These are phyloP conservation scores for Acromyrmex heyeri DNA, from an alignment of 1,140 invertebrate species.

Conservation along the genomic window DNA sequence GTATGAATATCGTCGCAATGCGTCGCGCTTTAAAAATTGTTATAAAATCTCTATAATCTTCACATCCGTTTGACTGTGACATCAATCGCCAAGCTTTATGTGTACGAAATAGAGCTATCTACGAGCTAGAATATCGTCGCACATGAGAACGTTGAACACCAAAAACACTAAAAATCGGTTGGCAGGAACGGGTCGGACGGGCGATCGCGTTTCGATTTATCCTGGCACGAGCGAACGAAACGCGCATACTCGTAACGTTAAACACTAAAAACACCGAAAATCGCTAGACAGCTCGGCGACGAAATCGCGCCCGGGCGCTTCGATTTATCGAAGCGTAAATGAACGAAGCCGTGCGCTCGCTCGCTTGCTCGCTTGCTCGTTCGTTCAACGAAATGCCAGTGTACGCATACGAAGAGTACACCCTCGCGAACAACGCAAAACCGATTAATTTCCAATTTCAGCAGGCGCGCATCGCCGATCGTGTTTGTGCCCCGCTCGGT, in stretches of 20 bases:
- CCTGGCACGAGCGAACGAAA: slow-evolving; percentile 34
- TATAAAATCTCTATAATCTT: slow-evolving; percentile 55
- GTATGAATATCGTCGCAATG: neutral
- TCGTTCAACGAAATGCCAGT: slow-evolving; percentile 43
- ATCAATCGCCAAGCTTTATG: slow-evolving; percentile 44
- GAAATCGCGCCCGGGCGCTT: slow-evolving; percentile 61
- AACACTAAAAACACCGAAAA: slow-evolving; percentile 63
- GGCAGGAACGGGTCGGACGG: slow-evolving; percentile 2
- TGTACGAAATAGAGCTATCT: slow-evolving; percentile 55
- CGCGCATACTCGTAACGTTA: slow-evolving; percentile 56
- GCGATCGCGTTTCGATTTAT: slow-evolving; percentile 55
- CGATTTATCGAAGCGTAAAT: slow-evolving; percentile 55
- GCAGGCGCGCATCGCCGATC: slow-evolving; percentile 57
- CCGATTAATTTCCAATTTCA: slow-evolving; percentile 68
- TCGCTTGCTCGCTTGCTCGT: slow-evolving; percentile 24
- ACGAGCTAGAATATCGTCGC: slow-evolving; percentile 48
- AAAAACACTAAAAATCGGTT: slow-evolving; percentile 61
- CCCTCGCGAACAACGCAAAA: slow-evolving; percentile 55
- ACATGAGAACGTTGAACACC: slow-evolving; percentile 42
- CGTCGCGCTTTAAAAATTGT: slow-evolving; percentile 17
- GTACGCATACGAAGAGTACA: slow-evolving; percentile 34
- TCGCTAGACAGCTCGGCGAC: slow-evolving; percentile 37
- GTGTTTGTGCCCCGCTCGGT: slow-evolving; percentile 52
- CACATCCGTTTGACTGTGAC: slow-evolving; percentile 41
- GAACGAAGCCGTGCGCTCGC: slow-evolving; percentile 49